Evolutionary conservation across 2,113 vertebrate genomes (phyloP).

Genomic region (Scomber scombrus): DNA sequence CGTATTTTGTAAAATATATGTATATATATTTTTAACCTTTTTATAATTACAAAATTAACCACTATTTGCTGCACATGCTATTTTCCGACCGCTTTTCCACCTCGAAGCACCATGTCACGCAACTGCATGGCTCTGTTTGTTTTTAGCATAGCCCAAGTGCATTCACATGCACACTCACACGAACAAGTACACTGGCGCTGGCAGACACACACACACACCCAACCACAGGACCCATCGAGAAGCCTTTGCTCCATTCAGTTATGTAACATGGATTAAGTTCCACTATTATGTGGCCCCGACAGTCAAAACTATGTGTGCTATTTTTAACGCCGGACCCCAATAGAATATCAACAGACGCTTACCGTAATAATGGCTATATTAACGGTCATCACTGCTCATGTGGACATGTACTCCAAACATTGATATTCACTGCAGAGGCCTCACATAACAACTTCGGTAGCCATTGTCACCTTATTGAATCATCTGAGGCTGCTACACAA

Average conservation of each 20-base stretch:
- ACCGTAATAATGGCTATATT: slow-evolving; percentile 51
- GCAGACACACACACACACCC: slow-evolving; percentile 18
- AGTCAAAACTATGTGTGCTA: slow-evolving; percentile 73
- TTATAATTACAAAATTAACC: slow-evolving; percentile 1
- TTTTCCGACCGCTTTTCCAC: slow-evolving; percentile 24
- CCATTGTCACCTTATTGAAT: not conserved
- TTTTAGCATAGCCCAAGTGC: slow-evolving; percentile 77
- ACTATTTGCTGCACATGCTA: slow-evolving; percentile 1
- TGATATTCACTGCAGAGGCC: slow-evolving; percentile 34
- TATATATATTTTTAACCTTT: not conserved
- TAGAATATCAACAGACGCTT: slow-evolving; percentile 69
- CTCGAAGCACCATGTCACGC: slow-evolving; percentile 59
- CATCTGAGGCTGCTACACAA: not conserved
- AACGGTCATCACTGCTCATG: slow-evolving; percentile 37
- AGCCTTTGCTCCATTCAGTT: slow-evolving; percentile 48
- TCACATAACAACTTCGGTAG: slow-evolving; percentile 29
- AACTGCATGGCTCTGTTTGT: slow-evolving; percentile 71
- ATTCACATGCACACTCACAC: slow-evolving; percentile 66
- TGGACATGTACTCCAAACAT: slow-evolving; percentile 25
- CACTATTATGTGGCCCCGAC: slow-evolving; percentile 63
- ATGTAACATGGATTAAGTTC: slow-evolving; percentile 77
- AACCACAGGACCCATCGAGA: slow-evolving; percentile 19
- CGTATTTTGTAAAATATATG: not conserved
- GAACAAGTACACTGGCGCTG: not conserved
- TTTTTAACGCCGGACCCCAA: slow-evolving; percentile 73